These are phyloP conservation scores for Callochromis pleurospilus DNA, from an alignment of 2,113 vertebrate genomes.

Conservation along the genomic window DNA sequence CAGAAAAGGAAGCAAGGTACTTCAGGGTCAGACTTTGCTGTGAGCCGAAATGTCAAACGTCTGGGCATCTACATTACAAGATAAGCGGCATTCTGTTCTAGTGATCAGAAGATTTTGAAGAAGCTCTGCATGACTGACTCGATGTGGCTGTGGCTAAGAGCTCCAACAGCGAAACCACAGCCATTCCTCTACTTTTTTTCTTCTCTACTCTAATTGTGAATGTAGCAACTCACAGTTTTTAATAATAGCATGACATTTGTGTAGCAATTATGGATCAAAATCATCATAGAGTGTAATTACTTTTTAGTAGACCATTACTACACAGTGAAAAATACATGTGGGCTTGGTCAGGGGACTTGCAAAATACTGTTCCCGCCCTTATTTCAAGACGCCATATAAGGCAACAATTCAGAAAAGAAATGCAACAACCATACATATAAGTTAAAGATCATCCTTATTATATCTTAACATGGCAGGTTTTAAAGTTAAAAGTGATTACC, in stretches of 20 bases:
- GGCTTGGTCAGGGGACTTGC: slow-evolving; percentile 70
- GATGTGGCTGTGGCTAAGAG: background rate
- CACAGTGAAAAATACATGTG: slow-evolving; percentile 51
- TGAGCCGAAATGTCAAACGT: slow-evolving; percentile 7
- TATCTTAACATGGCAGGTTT: background rate
- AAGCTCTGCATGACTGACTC: background rate
- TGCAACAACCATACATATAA: slow-evolving; percentile 1
- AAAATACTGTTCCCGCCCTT: slow-evolving; percentile 70
- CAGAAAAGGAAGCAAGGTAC: slow-evolving; percentile 3
- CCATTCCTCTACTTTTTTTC: background rate
- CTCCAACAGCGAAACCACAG: background rate
- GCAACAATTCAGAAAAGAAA: slow-evolving; percentile 64
- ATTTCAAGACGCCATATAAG: slow-evolving; percentile 70
- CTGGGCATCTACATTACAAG: slow-evolving; percentile 26
- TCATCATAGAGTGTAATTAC: slow-evolving; percentile 8
- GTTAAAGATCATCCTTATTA: background rate
- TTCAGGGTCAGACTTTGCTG: slow-evolving; percentile 2
- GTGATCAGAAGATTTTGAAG: slow-evolving; percentile 13
- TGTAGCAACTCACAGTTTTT: background rate
- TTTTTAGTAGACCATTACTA: slow-evolving; percentile 29
- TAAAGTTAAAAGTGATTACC: background rate
- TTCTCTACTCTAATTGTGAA: background rate
- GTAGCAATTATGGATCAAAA: background rate
- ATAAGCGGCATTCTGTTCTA: slow-evolving; percentile 50
- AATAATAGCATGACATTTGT: background rate